Evolutionary conservation across 2,113 vertebrate species (phyloP), one percentile per base, ranked within the genome.

Genomic region (Galbula dea): DNA sequence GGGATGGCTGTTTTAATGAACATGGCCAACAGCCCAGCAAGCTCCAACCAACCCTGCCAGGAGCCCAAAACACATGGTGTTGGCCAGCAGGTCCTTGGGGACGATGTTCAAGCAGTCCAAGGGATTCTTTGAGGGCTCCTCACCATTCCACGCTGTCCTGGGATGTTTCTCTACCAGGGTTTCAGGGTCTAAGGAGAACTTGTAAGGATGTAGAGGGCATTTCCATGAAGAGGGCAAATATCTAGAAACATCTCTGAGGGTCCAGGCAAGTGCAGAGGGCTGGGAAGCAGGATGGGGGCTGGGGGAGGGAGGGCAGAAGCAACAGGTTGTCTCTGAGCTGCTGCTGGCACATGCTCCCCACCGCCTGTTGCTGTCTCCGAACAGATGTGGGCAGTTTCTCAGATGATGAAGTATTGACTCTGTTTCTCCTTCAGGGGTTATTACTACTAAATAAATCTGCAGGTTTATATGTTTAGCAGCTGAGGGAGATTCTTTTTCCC

Each of bases 381-480:
- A 94, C 96, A 97, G 96, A 97, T 97, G 97, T 94, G 89, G 93
- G 94, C 89, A 91, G 91, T 95, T 96, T 93, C 81, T 71, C 81
- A 39, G 94, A 96, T 89, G 95, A 96, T 97, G 95, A 94, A 94
- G 88, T 94, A 96, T 86, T 88, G 94, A 92, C 92, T 96, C 93
- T 93, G 94, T 92, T 95, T 97, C 93, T 94, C 93, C 97, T 95
- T 94, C 88, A 86, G 96, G 95, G 94, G 96, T 95, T 95, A 95
- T 96, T 96, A 92, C 93, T 89, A 93, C 91, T 91, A 96, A 95
- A 84, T 91, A 90, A 94, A 95, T 94, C 93, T 95, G 79, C 92
- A 88, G 80, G 91, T 97, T 97, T 96, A 97, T 96, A 93, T 67
- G 90, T 97, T 97, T 96, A 97, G 86, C 97, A 97, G 97, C 96